Evolutionary conservation across 2,797 vertebrate genomes (phyloP).

Genomic region (Dendrocincla fuliginosa): DNA sequence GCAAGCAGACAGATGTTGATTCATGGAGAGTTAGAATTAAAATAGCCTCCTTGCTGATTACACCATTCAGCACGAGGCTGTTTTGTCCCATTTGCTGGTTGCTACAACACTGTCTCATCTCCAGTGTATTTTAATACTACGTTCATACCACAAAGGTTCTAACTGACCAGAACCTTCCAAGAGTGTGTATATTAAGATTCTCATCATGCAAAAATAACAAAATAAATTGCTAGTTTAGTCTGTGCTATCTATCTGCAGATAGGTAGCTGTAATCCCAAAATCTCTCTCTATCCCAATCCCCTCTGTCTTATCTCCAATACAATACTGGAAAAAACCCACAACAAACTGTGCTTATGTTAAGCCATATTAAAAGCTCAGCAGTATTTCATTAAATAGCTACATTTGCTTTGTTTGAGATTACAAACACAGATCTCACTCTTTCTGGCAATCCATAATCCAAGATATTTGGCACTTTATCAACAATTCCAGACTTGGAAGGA

Average conservation of each 20-base stretch:
- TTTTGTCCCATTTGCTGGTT: background rate
- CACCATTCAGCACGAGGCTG: background rate
- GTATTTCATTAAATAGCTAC: conserved; percentile 18
- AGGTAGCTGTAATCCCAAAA: conserved; percentile 2
- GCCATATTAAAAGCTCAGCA: conserved; percentile 19
- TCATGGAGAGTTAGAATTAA: conserved; percentile 7
- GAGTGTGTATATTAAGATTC: background rate
- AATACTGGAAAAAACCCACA: background rate
- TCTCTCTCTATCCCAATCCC: background rate
- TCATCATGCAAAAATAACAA: background rate
- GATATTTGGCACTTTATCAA: conserved; percentile 48
- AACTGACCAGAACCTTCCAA: background rate
- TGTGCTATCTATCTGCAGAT: background rate
- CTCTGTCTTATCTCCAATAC: background rate
- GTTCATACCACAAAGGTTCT: background rate
- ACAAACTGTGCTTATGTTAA: background rate
- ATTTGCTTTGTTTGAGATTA: conserved; percentile 30
- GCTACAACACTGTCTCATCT: background rate
- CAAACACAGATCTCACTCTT: background rate
- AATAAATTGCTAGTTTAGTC: background rate
- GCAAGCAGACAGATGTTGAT: conserved; percentile 27
- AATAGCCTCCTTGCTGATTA: conserved; percentile 30
- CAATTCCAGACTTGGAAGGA: conserved; percentile 40
- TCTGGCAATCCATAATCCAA: conserved; percentile 39
- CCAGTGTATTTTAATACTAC: background rate